Base-by-base conservation (phyloP, 1,140 invertebrate species). In the Anadara kagoshimensis region DNA sequence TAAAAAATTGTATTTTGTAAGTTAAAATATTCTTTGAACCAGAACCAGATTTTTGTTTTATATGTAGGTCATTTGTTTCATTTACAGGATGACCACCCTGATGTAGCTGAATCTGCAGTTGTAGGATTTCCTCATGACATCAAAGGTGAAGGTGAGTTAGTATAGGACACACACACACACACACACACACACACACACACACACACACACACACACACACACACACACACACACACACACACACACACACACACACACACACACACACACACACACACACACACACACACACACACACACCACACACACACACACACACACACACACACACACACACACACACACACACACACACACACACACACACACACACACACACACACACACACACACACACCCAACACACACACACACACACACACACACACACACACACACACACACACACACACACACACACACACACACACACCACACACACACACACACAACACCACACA, bases 91-190 rank as follows among this genome's bases (percentile, higher is more conserved):
- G 83, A 90, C 43, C 90, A 91, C 79, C 66, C 74, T 29, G 73
- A 76, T 29, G 84, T 91, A 12, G 87, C 89, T 29, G 91, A 91
- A 76, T 77, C 88, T n/a, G 91, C 90, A 11, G 90, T 91, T 8
- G 89, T 91, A 14, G 90, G 90, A 10, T 90, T 78, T 77, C 90
- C 91, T 43, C 91, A 91, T 85, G 84, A 87, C 0, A 81, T 91
- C 24, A 91, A 91, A 79, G 91, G 91, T 64, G 88, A 91, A 85
- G 88, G 85, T 75, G 78, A 22, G 12, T 53, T 22, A 10, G 41
- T 36, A 36, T 7, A 36, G 29, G 29, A 68, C 43, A 47, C 47
- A 29, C 56, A 59, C 16, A 65, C 47, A 43, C 74, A 56, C 62
- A 66, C 56, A 59, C 16, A 65, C 47, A 43, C 74, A 56, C 62